These are phyloP conservation scores for Acanthosepion lycidas DNA, from an alignment of 2,888 invertebrate genomes.

Conservation along the genomic window DNA sequence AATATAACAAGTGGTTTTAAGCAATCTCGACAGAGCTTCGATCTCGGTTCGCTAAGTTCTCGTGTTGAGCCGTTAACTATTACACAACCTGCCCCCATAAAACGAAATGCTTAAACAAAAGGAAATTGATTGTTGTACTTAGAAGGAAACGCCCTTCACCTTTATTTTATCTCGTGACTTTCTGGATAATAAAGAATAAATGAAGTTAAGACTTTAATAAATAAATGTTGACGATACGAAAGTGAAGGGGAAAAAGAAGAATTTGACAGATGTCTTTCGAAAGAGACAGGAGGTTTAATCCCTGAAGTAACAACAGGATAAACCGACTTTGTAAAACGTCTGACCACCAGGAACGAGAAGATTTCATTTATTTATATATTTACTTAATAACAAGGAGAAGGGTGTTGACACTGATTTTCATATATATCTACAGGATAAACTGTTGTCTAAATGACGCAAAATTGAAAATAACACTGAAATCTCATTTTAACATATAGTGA, in stretches of 20 bases:
- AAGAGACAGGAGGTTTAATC: background rate
- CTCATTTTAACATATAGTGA: too few relatives aligned
- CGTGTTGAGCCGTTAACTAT: too few relatives aligned
- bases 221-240: background rate
- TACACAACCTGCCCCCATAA: too few relatives aligned
- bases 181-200: background rate
- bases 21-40: too few relatives aligned
- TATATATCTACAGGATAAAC: background rate
- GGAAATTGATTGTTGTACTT: background rate
- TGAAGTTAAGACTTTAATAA: background rate
- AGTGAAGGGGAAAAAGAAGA: background rate
- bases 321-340: background rate
- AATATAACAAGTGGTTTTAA: too few relatives aligned
- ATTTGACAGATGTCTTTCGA: background rate
- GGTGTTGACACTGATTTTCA: background rate
- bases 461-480: too few relatives aligned
- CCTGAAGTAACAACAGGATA: background rate
- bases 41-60: too few relatives aligned
- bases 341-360: background rate
- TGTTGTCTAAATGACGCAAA: too few relatives aligned
- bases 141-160: background rate
- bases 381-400: background rate
- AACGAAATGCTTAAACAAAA: background rate
- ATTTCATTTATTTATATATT: background rate
- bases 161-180: background rate